Conservation (phyloP, 2,797 vertebrate genomes). For the Glossophaga mutica region DNA sequence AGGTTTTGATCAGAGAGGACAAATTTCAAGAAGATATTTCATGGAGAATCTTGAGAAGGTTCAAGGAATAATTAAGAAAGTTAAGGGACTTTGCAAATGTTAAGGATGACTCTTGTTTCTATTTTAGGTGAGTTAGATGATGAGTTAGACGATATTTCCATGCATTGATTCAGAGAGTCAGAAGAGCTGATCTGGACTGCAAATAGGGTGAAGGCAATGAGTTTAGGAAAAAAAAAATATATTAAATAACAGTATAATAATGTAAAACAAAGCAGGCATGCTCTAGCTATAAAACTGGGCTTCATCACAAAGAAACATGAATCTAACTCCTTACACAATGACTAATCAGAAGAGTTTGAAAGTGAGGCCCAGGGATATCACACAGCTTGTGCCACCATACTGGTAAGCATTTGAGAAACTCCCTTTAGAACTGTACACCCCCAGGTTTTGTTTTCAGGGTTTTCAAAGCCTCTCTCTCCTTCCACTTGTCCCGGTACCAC, state of each 20-base stretch:
- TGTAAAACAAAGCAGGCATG: not conserved
- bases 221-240: not conserved
- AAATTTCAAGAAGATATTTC: not conserved
- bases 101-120: not conserved
- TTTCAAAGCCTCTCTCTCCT: not conserved
- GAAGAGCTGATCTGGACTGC: not conserved
- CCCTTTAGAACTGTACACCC: not conserved
- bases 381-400: not conserved
- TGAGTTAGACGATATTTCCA: not conserved
- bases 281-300: not conserved
- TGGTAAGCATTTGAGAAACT: not conserved
- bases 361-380: not conserved
- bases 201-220: not conserved
- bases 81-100: not conserved
- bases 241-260: not conserved
- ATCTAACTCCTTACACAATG: not conserved
- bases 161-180: not conserved
- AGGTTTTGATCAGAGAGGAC: not conserved
- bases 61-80: not conserved
- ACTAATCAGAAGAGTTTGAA: not conserved
- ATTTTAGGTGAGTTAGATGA: not conserved
- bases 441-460: not conserved
- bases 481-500: not conserved
- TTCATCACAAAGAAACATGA: not conserved
- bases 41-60: not conserved